Conservation (phyloP, 2,113 vertebrate genomes). For the Archocentrus centrarchus region DNA sequence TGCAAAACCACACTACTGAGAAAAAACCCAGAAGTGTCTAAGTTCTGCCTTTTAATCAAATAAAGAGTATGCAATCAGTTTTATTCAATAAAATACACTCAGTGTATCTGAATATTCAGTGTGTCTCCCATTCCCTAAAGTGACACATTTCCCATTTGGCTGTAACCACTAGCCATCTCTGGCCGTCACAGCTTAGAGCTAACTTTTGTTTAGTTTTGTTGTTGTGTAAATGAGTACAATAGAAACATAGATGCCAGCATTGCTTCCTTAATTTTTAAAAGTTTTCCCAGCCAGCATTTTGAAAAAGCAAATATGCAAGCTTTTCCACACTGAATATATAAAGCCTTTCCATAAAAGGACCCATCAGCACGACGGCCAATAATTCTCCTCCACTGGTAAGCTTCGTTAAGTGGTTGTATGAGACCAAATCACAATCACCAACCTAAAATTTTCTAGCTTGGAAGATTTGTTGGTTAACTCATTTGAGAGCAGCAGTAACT, state of each 20-base stretch:
- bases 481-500: neutral
- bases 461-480: neutral
- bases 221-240: neutral
- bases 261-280: neutral
- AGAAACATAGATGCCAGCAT: neutral
- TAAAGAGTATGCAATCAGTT: neutral
- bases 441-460: too few relatives aligned
- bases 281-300: neutral
- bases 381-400: neutral
- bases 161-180: neutral
- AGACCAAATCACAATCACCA: neutral
- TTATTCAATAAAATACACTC: neutral
- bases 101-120: neutral
- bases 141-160: neutral
- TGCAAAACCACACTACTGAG: too few relatives aligned
- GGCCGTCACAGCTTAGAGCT: neutral
- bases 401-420: neutral
- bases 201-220: neutral
- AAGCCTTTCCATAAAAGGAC: neutral
- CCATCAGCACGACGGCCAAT: neutral
- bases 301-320: neutral
- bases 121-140: neutral
- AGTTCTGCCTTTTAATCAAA: neutral
- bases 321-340: neutral
- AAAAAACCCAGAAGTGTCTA: neutral